phyloP scores from a whole-genome alignment of 1,140 invertebrate genomes.

The Eriocheir sinensis region DNA sequence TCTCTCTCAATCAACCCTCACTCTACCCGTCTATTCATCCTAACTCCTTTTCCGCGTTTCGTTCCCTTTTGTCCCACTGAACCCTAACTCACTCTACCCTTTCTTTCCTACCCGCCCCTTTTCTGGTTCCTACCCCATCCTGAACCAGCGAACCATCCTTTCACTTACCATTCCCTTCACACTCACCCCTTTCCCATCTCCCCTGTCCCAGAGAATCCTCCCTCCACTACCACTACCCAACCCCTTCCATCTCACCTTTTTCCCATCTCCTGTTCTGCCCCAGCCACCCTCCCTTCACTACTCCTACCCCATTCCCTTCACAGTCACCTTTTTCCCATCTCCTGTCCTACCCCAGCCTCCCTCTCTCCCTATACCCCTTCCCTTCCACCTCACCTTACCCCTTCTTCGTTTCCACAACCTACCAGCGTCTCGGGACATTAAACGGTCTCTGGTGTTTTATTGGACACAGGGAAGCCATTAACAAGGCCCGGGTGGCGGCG shows the following conservation, averaged over 20 bases:
- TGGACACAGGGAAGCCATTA: slow-evolving; percentile 64
- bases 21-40: too few relatives aligned
- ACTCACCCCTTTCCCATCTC: neutral
- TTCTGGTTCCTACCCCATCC: neutral
- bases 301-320: neutral
- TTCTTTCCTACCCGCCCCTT: too few relatives aligned
- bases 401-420: neutral
- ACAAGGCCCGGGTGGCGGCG: slow-evolving; percentile 56
- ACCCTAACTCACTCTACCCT: too few relatives aligned
- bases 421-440: slow-evolving; percentile 38
- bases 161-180: neutral
- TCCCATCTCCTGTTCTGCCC: too few relatives aligned
- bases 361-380: neutral
- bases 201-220: neutral
- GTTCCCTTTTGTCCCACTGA: too few relatives aligned
- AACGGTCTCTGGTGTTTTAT: slow-evolving; percentile 54
- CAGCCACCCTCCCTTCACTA: neutral
- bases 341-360: neutral
- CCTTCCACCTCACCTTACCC: neutral
- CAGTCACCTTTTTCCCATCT: neutral
- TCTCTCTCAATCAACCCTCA: too few relatives aligned
- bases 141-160: neutral
- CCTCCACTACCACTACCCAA: neutral
- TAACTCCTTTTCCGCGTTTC: too few relatives aligned
- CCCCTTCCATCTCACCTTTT: too few relatives aligned